Evolutionary conservation across 64 coral and sea anemone species (phyloP).

Genomic region (Trachythela sp.): DNA sequence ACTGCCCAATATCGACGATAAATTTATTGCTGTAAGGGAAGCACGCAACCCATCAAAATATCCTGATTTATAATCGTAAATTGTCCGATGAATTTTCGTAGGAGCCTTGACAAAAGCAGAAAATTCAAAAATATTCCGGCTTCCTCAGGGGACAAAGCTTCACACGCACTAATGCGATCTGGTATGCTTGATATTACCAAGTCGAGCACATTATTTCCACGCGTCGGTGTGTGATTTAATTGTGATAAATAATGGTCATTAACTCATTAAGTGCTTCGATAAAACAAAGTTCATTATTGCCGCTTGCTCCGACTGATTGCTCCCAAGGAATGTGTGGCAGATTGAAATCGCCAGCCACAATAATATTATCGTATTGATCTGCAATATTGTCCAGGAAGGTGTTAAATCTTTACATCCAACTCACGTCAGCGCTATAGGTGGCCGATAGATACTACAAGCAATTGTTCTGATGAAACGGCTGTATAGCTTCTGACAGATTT

Average conservation of each 20-base stretch:
- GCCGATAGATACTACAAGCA: neutral
- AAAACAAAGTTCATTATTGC: constrained; percentile 27
- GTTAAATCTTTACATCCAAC: neutral
- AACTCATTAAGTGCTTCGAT: constrained; percentile 31
- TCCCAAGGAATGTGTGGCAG: constrained; percentile 39
- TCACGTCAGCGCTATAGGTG: neutral
- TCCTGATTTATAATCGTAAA: neutral
- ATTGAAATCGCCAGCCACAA: constrained; percentile 26
- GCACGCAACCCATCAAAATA: constrained; percentile 2
- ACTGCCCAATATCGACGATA: constrained; percentile 4
- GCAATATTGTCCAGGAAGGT: neutral
- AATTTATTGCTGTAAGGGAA: constrained; percentile 18
- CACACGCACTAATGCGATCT: constrained; percentile 23
- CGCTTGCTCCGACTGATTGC: neutral
- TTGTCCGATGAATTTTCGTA: neutral
- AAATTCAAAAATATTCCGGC: neutral
- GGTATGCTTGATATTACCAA: constrained; percentile 28
- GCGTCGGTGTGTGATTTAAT: constrained; percentile 29
- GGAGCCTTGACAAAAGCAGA: neutral
- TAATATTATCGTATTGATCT: neutral
- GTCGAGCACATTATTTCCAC: constrained; percentile 6
- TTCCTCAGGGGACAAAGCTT: constrained; percentile 17
- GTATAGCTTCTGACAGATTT: neutral
- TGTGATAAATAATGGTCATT: constrained; percentile 46
- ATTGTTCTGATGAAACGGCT: neutral